Conservation (phyloP, 2,797 vertebrate species). For the Lindbergichthys nudifrons region DNA sequence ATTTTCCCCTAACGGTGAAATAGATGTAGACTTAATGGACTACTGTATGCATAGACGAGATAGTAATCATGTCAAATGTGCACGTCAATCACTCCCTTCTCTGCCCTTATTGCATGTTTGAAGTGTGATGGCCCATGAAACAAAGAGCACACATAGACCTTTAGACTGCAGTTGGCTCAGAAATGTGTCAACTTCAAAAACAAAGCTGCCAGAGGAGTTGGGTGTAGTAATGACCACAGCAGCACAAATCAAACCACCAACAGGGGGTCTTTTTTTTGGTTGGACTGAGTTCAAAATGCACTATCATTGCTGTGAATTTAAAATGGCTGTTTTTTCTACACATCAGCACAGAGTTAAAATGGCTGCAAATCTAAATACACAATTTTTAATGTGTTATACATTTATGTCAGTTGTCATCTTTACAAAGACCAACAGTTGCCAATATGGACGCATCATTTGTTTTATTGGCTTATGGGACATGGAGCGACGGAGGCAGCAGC, state of each 20-base stretch:
- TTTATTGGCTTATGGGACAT: conserved; percentile 35
- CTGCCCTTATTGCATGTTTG: conserved; percentile 80
- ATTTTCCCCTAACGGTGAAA: conserved; percentile 48
- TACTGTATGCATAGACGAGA: conserved; percentile 68
- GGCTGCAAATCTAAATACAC: conserved; percentile 64
- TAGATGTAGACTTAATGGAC: conserved; percentile 57
- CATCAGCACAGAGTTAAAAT: conserved; percentile 71
- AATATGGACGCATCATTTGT: conserved; percentile 34
- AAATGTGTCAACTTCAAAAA: conserved; percentile 60
- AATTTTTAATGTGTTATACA: conserved; percentile 45
- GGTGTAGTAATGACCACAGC: conserved; percentile 74
- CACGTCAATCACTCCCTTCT: conserved; percentile 80
- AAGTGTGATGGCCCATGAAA: conserved; percentile 83
- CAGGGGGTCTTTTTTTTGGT: conserved; percentile 63
- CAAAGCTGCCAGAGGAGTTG: conserved; percentile 79
- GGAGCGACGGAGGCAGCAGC: conserved; percentile 49
- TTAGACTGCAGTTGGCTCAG: conserved; percentile 64
- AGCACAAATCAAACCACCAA: conserved; percentile 62
- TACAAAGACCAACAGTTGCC: conserved; percentile 36
- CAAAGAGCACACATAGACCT: conserved; percentile 83
- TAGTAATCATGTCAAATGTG: conserved; percentile 74
- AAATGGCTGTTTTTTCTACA: conserved; percentile 74
- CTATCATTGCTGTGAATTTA: conserved; percentile 69
- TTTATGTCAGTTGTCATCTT: conserved; percentile 64
- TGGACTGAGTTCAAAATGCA: conserved; percentile 68